Base-by-base conservation (phyloP, 1,140 invertebrate species). In the Drosophila ohnishii region DNA sequence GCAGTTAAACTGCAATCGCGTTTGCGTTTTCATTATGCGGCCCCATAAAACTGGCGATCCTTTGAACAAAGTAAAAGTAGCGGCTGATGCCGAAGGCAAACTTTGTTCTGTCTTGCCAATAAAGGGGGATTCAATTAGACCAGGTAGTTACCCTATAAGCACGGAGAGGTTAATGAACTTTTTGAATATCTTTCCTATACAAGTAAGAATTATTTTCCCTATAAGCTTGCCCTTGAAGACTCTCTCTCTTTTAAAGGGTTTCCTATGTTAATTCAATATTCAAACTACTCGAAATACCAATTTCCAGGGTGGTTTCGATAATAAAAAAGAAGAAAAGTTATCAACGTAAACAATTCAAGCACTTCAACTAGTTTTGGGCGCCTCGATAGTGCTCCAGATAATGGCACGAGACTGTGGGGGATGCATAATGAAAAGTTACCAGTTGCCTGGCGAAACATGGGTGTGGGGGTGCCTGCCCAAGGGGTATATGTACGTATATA, bases 271-370 rank as follows among this genome's bases (percentile, higher is more conserved):
- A 55, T 37, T 25, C 8, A 22, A 19, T 19, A 30, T 14, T 53
- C 28, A 8, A 9, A 37, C n/a, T n/a, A 32, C 10, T 7, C 14
- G 8, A 25, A 28, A 56, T 10, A 48, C 14, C 25, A 28, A 28
- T 47, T 35, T 58, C 32, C 14, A 57, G 65, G 65, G 66, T 71
- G 16, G 10, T 55, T 71, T 42, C 55, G 48, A 75, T 75, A 60
- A 75, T 44, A 48, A 48, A 48, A 30, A 67, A 55, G 34, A 70
- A 66, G 45, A 53, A 87, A 83, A 87, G 66, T 87, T 87, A 86
- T 87, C 83, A 88, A 71, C 83, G 84, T 86, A 86, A 86, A 87
- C 83, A 86, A 87, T 86, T 86, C 67, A 77, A 80, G 79, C 71
- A 77, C 83, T 86, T 87, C 83, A 86, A 86, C 75, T 87, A 86